Base-by-base conservation (phyloP, 2,888 invertebrate genomes). In the Oscheius sp. region DNA sequence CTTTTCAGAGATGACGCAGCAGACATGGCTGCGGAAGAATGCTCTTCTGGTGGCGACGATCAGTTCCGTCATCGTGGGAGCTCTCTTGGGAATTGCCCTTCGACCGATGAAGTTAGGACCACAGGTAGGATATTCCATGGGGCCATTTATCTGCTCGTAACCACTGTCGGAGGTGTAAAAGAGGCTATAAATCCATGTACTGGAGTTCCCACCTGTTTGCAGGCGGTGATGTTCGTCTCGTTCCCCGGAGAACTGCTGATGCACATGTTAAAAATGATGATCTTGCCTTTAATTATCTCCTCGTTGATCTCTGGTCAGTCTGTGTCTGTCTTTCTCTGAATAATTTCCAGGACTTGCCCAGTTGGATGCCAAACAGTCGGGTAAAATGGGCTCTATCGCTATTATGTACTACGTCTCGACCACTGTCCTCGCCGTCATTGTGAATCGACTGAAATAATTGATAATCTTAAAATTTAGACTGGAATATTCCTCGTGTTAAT, bases 181-280 rank as follows among this genome's bases (percentile, higher is more conserved):
- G 63, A 35, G 43, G 13, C 35, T 72, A 35, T 35, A 35, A 35
- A 35, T 35, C 9, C 5, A 35, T 35, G 35, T 35, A 35, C 35
- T 9, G 35, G 9, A 35, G 35, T 6, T 3, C 3, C 21, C 49
- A 21, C 16, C 49, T 18, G 16, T 13, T 49, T 78, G 45, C 73
- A 91, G 73, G 89, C 91, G 52, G 90, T 92, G 71, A 91, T 91
- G 89, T 89, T 92, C 55, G 90, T 93, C 75, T 90, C 91, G 58
- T 93, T 93, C 86, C 92, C 92, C 0, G 93, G 93, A 86, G 92
- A 93, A 82, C 89, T 93, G 9, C 90, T 93, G 71, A 92, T 93
- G 92, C 89, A 92, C 75, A 90, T 92, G 89, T 89, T 93, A 73
- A 93, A 93, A 89, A 92, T 93, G 92, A 91, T 93, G 83, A 92